Evolutionary conservation across 2,113 vertebrate genomes (phyloP), one percentile per base, ranked within the genome.

Genomic region (Scophthalmus maximus): DNA sequence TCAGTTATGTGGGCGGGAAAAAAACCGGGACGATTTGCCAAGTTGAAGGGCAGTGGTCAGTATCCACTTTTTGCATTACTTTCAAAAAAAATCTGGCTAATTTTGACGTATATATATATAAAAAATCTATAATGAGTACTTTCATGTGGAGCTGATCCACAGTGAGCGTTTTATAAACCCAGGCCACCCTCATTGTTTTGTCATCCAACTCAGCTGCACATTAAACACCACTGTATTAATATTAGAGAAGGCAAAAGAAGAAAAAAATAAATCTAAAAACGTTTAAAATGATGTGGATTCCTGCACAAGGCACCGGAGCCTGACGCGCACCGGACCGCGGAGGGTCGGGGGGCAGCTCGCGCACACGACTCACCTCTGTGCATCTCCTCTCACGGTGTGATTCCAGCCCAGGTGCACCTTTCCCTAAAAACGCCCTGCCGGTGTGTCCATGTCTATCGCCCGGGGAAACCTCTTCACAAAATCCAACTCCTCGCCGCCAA

Each of bases 291-390:
- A 6, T 46, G 75, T 32, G n/a, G 15, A 1, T 38, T 23, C 36
- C 12, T 46, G 63, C 18, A 17, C 46, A 22, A 30, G 22, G 65
- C 60, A 1, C 29, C 44, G 69, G 80, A 81, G 23, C 64, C 3
- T 49, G 57, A 78, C 67, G 82, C 82, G 69, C 78, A 14, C 18
- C 68, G 18, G 26, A 9, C 46, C n/a, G n/a, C n/a, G n/a, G n/a
- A n/a, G n/a, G n/a, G n/a, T n/a, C n/a, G 10, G 6, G 66, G 20
- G 34, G 51, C 20, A 36, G 30, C 44, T 56, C 51, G 15, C 7
- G n/a, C 44, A 5, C 1, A 42, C n/a, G 34, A 92, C 92, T 93
- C 89, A 94, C 93, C 93, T 91, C 87, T 90, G 91, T 80, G 84
- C 93, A 94, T 94, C 26, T 94, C 93, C 88, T 87, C 78, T 89